Percentiles rank a stretch among this genome's conserved stretches.
These are phyloP conservation scores for Ciconia nigra DNA, from an alignment of 2,797 vertebrate genomes.

Conservation along the genomic window DNA sequence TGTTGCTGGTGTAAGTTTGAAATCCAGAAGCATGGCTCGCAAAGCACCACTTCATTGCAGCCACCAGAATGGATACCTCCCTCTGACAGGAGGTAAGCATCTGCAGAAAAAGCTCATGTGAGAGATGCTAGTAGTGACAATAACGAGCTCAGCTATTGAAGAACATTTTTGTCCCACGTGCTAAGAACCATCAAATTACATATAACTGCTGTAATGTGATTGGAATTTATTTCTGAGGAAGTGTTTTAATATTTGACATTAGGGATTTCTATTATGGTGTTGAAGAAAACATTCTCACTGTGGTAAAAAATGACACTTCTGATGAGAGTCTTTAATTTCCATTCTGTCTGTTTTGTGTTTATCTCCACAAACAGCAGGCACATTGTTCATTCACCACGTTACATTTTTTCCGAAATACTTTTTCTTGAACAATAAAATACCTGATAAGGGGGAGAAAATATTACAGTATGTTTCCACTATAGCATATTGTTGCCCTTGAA, in stretches of 20 bases:
- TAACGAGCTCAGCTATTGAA: neutral
- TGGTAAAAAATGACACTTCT: neutral
- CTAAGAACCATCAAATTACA: neutral
- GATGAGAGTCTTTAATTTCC: neutral
- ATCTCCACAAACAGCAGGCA: neutral
- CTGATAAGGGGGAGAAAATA: neutral
- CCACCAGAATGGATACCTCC: neutral
- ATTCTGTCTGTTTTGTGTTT: neutral
- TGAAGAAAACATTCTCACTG: neutral
- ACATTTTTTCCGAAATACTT: neutral
- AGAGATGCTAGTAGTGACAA: neutral
- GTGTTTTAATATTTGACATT: neutral
- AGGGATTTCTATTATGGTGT: neutral
- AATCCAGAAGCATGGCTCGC: neutral
- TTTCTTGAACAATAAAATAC: constrained; percentile 5
- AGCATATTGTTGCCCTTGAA: neutral
- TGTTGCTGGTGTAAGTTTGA: neutral
- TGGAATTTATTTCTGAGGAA: neutral
- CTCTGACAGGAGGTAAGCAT: neutral
- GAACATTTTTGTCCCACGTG: neutral
- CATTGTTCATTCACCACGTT: neutral
- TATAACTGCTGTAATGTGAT: neutral
- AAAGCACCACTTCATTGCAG: neutral
- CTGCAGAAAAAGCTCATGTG: neutral
- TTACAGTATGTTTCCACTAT: neutral